Percentiles rank a stretch among this genome's conserved stretches.
Conservation (phyloP, 2,113 vertebrate species). For the Suricata suricatta region DNA sequence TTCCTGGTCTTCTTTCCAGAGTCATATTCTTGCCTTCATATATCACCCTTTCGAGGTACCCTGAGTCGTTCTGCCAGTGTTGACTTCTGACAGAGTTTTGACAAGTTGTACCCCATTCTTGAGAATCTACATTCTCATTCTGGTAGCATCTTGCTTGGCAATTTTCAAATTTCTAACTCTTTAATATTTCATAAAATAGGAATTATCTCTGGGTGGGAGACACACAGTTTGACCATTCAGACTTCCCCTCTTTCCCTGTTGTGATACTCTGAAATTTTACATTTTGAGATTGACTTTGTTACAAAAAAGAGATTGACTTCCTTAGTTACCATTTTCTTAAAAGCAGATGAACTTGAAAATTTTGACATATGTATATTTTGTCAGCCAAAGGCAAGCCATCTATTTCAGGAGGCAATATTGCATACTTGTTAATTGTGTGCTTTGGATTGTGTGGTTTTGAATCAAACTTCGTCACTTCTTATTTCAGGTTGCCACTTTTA, state of each 20-base stretch:
- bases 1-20: not conserved
- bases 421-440: constrained; percentile 58
- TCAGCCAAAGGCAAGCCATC: constrained; percentile 65
- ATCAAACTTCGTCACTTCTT: not conserved
- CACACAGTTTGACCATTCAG: not conserved
- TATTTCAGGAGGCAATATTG: constrained; percentile 69
- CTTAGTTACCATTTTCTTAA: constrained; percentile 53
- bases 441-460: constrained; percentile 41
- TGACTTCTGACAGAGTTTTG: not conserved
- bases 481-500: constrained; percentile 34
- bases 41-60: not conserved
- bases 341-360: constrained; percentile 57
- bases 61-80: not conserved
- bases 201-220: not conserved
- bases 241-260: not conserved
- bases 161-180: constrained; percentile 26
- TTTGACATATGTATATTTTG: constrained; percentile 71
- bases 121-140: constrained; percentile 35
- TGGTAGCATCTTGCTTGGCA: constrained; percentile 42
- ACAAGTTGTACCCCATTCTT: not conserved
- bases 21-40: not conserved
- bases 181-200: not conserved
- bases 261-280: not conserved
- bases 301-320: constrained; percentile 29
- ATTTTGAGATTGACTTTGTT: constrained; percentile 26